Conservation (phyloP, 2,113 vertebrate genomes). For the rat (Rattus norvegicus) region GRCr8 NC_086029.1:87292001-87292500, state of each 20-base stretch:
- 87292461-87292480: background rate
- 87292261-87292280: conserved; percentile 33
- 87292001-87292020: background rate
- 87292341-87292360: background rate
- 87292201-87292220: background rate
- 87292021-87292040: background rate
- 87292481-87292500: conserved; percentile 16
- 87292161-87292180: conserved; percentile 10
- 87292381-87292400: background rate
- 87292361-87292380: background rate
- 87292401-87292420: background rate
- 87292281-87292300: background rate
- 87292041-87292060: conserved; percentile 9
- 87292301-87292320: conserved; percentile 45
- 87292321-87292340: background rate
- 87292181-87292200: background rate
- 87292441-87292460: background rate
- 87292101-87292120: background rate
- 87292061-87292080: background rate
- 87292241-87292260: background rate
- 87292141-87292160: background rate
- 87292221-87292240: background rate
- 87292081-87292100: conserved; percentile 16
- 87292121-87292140: background rate
- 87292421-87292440: background rate